Conservation (phyloP, 2,113 vertebrate genomes). For the Odobenus rosmarus region DNA sequence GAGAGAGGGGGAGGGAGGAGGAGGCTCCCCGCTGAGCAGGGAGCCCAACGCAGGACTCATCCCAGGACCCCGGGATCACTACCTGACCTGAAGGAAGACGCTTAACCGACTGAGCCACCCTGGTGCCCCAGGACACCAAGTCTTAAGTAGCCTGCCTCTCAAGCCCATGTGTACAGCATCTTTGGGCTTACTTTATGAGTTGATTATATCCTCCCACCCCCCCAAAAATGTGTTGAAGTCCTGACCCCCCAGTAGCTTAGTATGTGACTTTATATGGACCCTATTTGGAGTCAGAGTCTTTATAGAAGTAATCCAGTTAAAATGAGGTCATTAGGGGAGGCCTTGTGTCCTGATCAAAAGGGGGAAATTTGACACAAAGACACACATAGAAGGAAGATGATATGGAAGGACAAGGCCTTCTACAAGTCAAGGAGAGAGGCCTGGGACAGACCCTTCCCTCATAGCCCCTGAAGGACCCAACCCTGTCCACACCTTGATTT, state of each 20-base stretch:
- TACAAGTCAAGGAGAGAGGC: not conserved
- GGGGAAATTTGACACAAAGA: not conserved
- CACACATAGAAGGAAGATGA: not conserved
- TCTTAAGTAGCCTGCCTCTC: not conserved
- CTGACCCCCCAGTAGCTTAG: not conserved
- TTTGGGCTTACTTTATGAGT: not conserved
- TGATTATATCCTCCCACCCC: fast-evolving
- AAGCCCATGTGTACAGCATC: not conserved
- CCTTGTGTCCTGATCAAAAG: not conserved
- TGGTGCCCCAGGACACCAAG: not conserved
- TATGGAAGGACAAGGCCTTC: not conserved
- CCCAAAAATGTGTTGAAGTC: not conserved
- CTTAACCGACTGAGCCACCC: too few species aligned
- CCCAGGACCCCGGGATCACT: too few species aligned
- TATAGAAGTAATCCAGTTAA: not conserved
- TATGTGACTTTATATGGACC: not conserved
- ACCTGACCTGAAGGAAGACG: too few species aligned
- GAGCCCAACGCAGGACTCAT: too few species aligned
- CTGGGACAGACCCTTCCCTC: not conserved
- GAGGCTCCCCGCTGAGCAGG: too few species aligned
- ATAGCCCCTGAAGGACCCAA: not conserved
- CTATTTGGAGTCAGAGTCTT: not conserved
- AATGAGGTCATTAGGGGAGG: not conserved
- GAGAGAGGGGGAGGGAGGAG: too few species aligned
- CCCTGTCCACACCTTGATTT: not conserved